phyloP scores from a whole-genome alignment of 2,797 vertebrate genomes.

The Simalia tracyae region DNA sequence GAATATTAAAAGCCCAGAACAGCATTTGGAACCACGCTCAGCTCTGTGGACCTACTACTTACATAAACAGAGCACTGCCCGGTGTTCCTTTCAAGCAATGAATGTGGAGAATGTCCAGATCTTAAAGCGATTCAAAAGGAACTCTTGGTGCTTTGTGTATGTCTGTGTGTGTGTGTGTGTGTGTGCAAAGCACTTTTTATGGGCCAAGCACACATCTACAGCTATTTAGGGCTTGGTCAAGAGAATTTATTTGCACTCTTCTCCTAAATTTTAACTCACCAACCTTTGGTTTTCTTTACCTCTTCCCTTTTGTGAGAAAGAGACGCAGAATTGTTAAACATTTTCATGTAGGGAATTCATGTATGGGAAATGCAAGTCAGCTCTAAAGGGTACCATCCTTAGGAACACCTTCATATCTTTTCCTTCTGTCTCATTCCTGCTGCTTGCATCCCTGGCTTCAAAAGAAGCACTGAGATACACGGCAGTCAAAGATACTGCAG shows the following conservation, averaged over 20 bases:
- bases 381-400: neutral
- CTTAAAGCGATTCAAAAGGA: constrained; percentile 26
- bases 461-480: neutral
- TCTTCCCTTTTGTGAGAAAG: neutral
- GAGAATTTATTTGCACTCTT: constrained; percentile 50
- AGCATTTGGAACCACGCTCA: constrained; percentile 17
- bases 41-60: constrained; percentile 52
- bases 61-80: neutral
- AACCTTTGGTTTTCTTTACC: neutral
- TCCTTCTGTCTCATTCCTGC: neutral
- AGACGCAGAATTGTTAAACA: neutral
- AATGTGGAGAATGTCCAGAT: constrained; percentile 49
- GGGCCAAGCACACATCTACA: constrained; percentile 49
- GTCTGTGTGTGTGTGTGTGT: neutral
- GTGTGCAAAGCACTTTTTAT: neutral
- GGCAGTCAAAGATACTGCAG: neutral
- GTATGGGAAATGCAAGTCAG: too few species aligned
- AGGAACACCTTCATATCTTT: neutral
- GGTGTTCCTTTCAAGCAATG: constrained; percentile 41
- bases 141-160: constrained; percentile 14
- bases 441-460: neutral
- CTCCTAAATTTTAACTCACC: constrained; percentile 45
- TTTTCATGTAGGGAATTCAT: neutral
- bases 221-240: constrained; percentile 31
- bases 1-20: constrained; percentile 19